Percentiles rank a stretch among this genome's conserved stretches.
Conservation (phyloP, 2,888 invertebrate genomes). For the Cactoblastis cactorum region DNA sequence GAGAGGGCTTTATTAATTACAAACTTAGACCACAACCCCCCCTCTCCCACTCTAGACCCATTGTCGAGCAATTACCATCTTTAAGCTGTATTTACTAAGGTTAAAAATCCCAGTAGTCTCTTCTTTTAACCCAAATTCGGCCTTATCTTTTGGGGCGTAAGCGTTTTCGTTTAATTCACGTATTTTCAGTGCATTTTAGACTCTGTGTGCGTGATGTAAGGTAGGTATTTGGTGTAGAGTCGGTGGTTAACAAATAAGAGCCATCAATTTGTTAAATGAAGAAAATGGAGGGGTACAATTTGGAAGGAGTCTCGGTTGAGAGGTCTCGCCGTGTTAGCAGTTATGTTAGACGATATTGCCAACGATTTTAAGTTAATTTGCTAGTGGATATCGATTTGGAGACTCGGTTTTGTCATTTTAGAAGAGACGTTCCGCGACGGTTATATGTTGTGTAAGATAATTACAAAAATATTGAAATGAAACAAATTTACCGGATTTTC, state of each 20-base stretch:
- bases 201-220: conserved; percentile 37
- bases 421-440: too few relatives aligned
- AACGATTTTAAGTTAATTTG: conserved; percentile 26
- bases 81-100: conserved; percentile 55
- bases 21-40: conserved; percentile 73
- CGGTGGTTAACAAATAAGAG: conserved; percentile 39
- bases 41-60: conserved; percentile 30
- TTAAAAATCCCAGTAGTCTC: conserved; percentile 55
- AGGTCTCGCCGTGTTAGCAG: conserved; percentile 52
- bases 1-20: conserved; percentile 79
- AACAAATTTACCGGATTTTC: too few relatives aligned
- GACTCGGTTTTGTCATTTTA: neutral
- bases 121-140: conserved; percentile 54
- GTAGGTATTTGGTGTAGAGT: conserved; percentile 33
- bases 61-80: conserved; percentile 51
- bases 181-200: conserved; percentile 37
- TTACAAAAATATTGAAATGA: too few relatives aligned
- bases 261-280: conserved; percentile 78
- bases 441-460: too few relatives aligned
- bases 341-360: conserved; percentile 39
- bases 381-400: conserved; percentile 15
- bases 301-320: conserved; percentile 53
- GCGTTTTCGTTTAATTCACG: conserved; percentile 23
- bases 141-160: conserved; percentile 73
- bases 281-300: conserved; percentile 72